Percentiles rank a stretch among this genome's conserved stretches.
Conservation (phyloP, 2,113 vertebrate genomes). For the Cnemophilus loriae region DNA sequence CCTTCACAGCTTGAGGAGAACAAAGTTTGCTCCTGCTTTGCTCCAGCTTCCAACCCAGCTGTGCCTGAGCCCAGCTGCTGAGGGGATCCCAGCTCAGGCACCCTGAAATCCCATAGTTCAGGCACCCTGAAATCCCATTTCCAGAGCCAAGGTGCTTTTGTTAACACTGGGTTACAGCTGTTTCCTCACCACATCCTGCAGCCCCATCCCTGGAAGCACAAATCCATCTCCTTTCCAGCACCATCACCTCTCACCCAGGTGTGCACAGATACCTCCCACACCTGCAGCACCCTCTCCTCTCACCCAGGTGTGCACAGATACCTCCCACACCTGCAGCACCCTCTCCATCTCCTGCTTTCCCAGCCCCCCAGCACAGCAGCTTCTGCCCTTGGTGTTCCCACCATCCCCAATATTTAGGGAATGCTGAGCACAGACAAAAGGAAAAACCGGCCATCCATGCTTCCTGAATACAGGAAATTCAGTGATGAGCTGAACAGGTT, state of each 20-base stretch:
- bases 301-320: fast-evolving
- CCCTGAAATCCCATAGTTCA: background rate
- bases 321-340: background rate
- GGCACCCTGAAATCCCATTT: background rate
- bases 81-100: background rate
- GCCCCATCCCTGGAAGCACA: background rate
- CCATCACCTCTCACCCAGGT: background rate
- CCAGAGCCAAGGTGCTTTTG: background rate
- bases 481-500: background rate
- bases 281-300: background rate
- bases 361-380: background rate
- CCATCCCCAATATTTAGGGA: background rate
- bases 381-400: background rate
- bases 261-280: background rate
- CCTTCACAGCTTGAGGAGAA: background rate
- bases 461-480: background rate
- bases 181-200: background rate
- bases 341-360: background rate
- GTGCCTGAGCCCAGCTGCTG: background rate
- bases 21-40: background rate
- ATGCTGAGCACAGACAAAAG: background rate
- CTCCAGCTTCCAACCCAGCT: background rate
- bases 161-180: background rate
- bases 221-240: background rate
- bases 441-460: fast-evolving